These are phyloP conservation scores for Macaria notata DNA, from an alignment of 2,888 invertebrate species.

Conservation along the genomic window DNA sequence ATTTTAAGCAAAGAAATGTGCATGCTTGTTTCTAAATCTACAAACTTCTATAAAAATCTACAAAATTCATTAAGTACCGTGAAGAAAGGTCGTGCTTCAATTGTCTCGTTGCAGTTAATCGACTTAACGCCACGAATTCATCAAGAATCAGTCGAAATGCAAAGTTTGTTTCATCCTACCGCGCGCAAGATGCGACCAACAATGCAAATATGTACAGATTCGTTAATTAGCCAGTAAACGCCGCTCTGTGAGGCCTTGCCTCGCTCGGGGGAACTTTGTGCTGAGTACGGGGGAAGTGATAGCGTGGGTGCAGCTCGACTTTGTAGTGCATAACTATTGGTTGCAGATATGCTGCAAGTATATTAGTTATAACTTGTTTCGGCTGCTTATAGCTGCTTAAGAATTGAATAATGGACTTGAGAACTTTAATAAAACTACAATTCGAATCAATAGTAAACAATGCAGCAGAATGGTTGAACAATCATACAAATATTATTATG, in stretches of 20 bases:
- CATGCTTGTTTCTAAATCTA: too few species aligned
- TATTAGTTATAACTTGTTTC: background rate
- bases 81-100: too few species aligned
- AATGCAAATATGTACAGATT: constrained; percentile 53
- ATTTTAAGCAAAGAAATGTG: too few species aligned
- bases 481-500: too few species aligned
- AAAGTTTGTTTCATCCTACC: constrained; percentile 46
- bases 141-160: constrained; percentile 21
- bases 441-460: too few species aligned
- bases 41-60: too few species aligned
- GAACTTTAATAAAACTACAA: too few species aligned
- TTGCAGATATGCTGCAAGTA: constrained; percentile 6
- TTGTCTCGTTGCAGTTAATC: background rate
- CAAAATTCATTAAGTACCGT: background rate
- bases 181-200: constrained; percentile 49
- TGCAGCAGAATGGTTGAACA: too few species aligned
- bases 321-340: constrained; percentile 8
- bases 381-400: background rate
- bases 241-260: constrained; percentile 40
- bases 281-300: constrained; percentile 58
- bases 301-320: constrained; percentile 31
- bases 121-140: background rate
- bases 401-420: too few species aligned
- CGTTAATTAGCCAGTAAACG: constrained; percentile 64
- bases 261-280: constrained; percentile 52